Evolutionary conservation across 2,888 invertebrate genomes (phyloP).

Genomic region (Cepaea hortensis): DNA sequence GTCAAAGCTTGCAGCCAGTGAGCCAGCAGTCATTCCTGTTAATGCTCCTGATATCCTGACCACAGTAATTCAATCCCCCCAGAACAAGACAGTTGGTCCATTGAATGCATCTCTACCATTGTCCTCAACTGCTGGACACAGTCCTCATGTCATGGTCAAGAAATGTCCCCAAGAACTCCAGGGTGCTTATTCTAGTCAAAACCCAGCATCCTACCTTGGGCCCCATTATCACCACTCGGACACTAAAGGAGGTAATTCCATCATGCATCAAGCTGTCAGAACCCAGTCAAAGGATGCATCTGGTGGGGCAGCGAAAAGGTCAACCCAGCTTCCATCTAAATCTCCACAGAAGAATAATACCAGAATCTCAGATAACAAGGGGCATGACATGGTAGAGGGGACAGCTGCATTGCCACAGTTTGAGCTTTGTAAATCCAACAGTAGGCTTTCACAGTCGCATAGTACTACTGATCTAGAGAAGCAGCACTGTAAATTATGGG

Average conservation of each 20-base stretch:
- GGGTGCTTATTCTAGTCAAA: slow-evolving; percentile 8
- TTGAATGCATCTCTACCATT: background rate
- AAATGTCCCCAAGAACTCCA: slow-evolving; percentile 7
- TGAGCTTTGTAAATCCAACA: slow-evolving; percentile 49
- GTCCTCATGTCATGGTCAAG: background rate
- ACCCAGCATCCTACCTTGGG: background rate
- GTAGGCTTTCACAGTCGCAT: slow-evolving; percentile 61
- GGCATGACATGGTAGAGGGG: too few species aligned
- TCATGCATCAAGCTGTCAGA: slow-evolving; percentile 28
- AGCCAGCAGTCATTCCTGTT: background rate
- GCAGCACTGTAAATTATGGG: background rate
- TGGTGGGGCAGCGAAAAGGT: background rate
- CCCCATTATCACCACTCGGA: slow-evolving; percentile 13
- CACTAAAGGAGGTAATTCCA: slow-evolving; percentile 53
- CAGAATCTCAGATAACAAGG: background rate
- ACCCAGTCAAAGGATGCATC: background rate
- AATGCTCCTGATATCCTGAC: background rate
- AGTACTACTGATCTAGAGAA: slow-evolving; percentile 65
- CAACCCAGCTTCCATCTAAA: background rate
- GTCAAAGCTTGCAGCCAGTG: background rate
- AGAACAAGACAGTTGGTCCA: slow-evolving; percentile 34
- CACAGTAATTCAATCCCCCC: slow-evolving; percentile 31
- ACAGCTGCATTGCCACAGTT: background rate
- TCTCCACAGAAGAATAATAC: background rate
- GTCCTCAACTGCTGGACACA: background rate